Evolutionary conservation across 2,797 vertebrate genomes (phyloP).

Genomic region (Macroramphosus scolopax): DNA sequence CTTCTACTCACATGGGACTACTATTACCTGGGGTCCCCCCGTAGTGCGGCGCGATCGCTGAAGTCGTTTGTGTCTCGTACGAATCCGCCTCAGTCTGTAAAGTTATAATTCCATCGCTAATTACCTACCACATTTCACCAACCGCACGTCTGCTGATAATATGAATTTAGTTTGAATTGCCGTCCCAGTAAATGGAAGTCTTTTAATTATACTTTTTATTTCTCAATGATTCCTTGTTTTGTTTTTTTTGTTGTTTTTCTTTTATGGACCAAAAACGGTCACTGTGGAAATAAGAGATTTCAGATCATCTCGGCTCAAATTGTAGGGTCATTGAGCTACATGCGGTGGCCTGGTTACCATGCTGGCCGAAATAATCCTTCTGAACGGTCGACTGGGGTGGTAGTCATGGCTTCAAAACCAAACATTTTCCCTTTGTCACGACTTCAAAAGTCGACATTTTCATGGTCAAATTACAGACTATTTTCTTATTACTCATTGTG

Average conservation of each 20-base stretch:
- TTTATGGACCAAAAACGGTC: too few species aligned
- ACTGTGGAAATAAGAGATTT: too few species aligned
- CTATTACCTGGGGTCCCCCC: slow-evolving; percentile 15
- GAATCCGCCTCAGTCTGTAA: slow-evolving; percentile 1
- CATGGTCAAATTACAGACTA: too few species aligned
- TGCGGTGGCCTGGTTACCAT: not conserved
- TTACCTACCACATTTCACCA: slow-evolving; percentile 2
- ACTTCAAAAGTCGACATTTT: too few species aligned
- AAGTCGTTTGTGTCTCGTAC: slow-evolving; percentile 1
- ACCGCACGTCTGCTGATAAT: not conserved
- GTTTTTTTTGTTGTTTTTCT: too few species aligned
- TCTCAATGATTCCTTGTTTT: too few species aligned
- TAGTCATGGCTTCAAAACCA: not conserved
- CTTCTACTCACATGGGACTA: slow-evolving; percentile 9
- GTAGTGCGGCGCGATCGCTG: slow-evolving; percentile 7
- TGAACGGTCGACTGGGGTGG: not conserved
- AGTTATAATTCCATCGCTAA: slow-evolving; percentile 2
- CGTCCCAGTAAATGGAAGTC: not conserved
- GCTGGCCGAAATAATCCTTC: not conserved
- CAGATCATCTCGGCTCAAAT: too few species aligned
- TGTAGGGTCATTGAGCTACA: too few species aligned
- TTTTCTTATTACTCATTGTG: too few species aligned
- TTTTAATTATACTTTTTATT: too few species aligned
- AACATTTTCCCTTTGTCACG: not conserved
- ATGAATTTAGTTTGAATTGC: not conserved